Evolutionary conservation across 2,113 vertebrate genomes (phyloP).

Genomic region (Onychostruthus taczanowskii): DNA sequence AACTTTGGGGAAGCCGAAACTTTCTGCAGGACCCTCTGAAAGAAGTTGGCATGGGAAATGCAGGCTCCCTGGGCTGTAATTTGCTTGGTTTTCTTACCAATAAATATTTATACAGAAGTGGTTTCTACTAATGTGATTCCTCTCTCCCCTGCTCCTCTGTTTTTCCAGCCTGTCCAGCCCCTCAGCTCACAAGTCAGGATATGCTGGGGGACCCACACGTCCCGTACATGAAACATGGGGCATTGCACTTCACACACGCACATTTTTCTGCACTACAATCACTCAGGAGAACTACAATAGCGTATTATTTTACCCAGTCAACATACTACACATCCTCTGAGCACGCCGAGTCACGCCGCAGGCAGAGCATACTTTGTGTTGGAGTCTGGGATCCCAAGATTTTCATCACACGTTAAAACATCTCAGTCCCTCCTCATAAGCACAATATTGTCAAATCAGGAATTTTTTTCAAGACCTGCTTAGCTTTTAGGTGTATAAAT

Average conservation of each 20-base stretch:
- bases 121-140: background rate
- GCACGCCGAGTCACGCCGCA: background rate
- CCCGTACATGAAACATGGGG: background rate
- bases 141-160: background rate
- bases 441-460: background rate
- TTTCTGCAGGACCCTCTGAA: background rate
- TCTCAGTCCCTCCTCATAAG: background rate
- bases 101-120: background rate
- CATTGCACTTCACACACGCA: background rate
- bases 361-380: background rate
- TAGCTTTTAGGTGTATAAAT: background rate
- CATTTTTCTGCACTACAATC: conserved; percentile 45
- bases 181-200: conserved; percentile 1
- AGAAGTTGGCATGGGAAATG: background rate
- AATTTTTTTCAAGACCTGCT: background rate
- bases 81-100: background rate
- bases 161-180: background rate
- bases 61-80: background rate
- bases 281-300: conserved; percentile 42
- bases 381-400: background rate
- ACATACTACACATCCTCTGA: background rate
- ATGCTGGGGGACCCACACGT: background rate
- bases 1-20: background rate
- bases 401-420: background rate
- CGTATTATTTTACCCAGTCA: conserved; percentile 37